Conservation (phyloP, 35 echinoderm and acorn worm species). For the Hemicentrotus pulcherrimus region DNA sequence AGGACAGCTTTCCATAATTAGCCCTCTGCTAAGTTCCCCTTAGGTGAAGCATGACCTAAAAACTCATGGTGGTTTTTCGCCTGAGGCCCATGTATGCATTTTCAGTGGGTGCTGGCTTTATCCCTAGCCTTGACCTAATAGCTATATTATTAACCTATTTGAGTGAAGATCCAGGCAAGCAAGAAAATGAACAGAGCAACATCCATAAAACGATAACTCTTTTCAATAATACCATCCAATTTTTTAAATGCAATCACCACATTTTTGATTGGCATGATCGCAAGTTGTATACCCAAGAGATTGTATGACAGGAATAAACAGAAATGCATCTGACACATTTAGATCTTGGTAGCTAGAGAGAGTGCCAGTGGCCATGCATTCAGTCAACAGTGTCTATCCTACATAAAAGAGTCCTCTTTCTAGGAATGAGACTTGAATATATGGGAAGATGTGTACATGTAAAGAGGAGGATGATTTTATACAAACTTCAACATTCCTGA, state of each 20-base stretch:
- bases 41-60: not conserved
- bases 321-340: too few species aligned
- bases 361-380: too few species aligned
- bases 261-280: too few species aligned
- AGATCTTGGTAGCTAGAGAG: too few species aligned
- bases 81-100: not conserved
- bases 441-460: not conserved
- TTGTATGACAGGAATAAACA: too few species aligned
- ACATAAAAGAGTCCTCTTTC: not conserved
- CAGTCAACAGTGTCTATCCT: too few species aligned
- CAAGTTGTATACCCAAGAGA: too few species aligned
- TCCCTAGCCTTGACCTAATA: conserved; percentile 21
- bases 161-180: not conserved
- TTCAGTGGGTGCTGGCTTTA: not conserved
- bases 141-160: not conserved
- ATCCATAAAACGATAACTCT: too few species aligned
- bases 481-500: not conserved
- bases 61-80: not conserved
- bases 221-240: too few species aligned
- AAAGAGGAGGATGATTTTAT: not conserved
- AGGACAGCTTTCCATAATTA: not conserved
- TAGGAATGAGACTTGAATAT: not conserved
- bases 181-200: not conserved
- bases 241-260: too few species aligned
- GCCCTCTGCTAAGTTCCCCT: not conserved